These are phyloP conservation scores for Myrmecobius fasciatus DNA, from an alignment of 2,113 vertebrate species.

Conservation along the genomic window DNA sequence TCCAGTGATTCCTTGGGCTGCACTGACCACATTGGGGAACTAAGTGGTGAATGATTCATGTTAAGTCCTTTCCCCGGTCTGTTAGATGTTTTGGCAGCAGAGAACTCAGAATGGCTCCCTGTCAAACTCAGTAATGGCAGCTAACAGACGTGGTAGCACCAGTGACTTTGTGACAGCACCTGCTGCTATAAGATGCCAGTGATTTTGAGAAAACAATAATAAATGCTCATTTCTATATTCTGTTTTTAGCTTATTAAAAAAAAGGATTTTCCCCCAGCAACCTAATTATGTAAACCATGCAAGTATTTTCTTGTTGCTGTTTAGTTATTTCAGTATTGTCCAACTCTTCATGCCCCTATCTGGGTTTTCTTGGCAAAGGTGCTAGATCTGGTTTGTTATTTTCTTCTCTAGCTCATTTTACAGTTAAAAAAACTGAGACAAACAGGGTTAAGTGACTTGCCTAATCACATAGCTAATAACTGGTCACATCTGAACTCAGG, in stretches of 20 bases:
- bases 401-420: neutral
- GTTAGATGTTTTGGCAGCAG: constrained; percentile 7
- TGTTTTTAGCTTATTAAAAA: neutral
- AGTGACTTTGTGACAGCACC: constrained; percentile 36
- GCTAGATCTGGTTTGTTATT: neutral
- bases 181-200: constrained; percentile 24
- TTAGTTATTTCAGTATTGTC: neutral
- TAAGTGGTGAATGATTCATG: constrained; percentile 71
- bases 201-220: constrained; percentile 25
- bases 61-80: constrained; percentile 46
- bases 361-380: neutral
- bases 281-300: neutral
- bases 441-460: neutral
- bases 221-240: neutral
- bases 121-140: constrained; percentile 53
- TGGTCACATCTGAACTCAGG: neutral
- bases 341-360: neutral
- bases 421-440: neutral
- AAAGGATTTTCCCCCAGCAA: neutral
- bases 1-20: constrained; percentile 25
- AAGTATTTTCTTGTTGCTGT: neutral
- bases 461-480: neutral
- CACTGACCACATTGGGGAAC: constrained; percentile 55
- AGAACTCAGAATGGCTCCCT: constrained; percentile 55
- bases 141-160: neutral